These are phyloP conservation scores for Kuschelorhynchus macadamiae DNA, from an alignment of 2,888 invertebrate species.

Conservation along the genomic window DNA sequence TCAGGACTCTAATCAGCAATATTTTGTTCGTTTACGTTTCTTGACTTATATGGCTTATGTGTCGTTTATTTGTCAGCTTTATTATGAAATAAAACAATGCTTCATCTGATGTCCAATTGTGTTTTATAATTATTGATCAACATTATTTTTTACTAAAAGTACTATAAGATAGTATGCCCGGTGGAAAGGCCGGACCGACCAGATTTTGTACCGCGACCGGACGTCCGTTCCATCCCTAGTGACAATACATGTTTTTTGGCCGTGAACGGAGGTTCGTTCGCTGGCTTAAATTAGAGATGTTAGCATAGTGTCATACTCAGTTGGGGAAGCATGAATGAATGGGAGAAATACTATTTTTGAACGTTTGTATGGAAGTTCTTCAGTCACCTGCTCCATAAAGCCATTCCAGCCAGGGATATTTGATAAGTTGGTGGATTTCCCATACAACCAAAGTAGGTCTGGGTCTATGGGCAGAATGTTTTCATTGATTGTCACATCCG, in stretches of 20 bases:
- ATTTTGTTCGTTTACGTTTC: too few relatives aligned
- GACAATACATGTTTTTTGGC: constrained; percentile 14
- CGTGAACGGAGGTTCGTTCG: background rate
- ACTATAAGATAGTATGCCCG: too few relatives aligned
- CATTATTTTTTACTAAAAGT: too few relatives aligned
- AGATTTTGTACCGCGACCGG: too few relatives aligned
- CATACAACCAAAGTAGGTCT: background rate
- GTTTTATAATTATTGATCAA: too few relatives aligned
- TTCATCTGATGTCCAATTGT: too few relatives aligned
- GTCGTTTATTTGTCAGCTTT: too few relatives aligned
- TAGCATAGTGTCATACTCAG: constrained; percentile 11
- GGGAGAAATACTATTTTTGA: constrained; percentile 3
- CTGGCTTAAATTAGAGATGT: background rate
- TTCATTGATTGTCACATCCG: background rate
- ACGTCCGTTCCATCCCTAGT: too few relatives aligned
- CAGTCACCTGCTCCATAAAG: constrained; percentile 15
- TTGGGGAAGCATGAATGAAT: constrained; percentile 11
- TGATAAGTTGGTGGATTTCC: background rate
- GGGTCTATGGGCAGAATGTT: background rate
- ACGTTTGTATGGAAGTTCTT: background rate
- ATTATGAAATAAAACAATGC: too few relatives aligned
- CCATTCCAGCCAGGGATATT: constrained; percentile 10
- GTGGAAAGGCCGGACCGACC: too few relatives aligned
- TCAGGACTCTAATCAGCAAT: too few relatives aligned
- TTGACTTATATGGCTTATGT: too few relatives aligned